Evolutionary conservation across 2,113 vertebrate species (phyloP), one percentile per base, ranked within the genome.

Genomic region (Pogona vitticeps): DNA sequence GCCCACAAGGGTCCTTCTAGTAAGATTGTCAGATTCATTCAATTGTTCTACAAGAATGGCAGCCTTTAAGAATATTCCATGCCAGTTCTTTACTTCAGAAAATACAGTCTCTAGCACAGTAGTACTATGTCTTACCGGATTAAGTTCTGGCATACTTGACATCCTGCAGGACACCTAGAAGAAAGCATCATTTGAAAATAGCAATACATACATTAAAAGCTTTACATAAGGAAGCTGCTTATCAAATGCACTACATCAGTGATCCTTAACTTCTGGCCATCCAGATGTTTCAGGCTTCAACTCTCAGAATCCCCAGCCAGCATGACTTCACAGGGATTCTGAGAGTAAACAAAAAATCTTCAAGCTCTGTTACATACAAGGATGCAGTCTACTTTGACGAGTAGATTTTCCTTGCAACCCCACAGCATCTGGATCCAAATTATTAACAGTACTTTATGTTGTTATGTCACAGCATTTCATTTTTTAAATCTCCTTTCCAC

Each of bases 141-240:
- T 94, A 99, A 94, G 94, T 97, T 99, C 90, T 98, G 98, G 93
- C 98, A 99, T 70, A 99, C 95, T 84, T 98, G 98, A 88, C 98
- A 99, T 89, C 97, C 97, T 92, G 97, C 95, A 88, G 93, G 90
- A 94, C 98, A 99, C 92, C 98, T 99, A 93, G 38, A 90, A 95
- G 84, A 95, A 94, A 82, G 86, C 1, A 9, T 84, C 58, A 40
- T 10, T 80, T 67, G 70, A 91, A 92, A 84, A 88, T 1, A 58
- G 12, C 1, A 1, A 26, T 56, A 0, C 40, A 56, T 87, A 82
- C 83, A 85, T 87, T 7, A 82, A 93, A 85, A 0, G n/a, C 0
- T 9, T 38, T 21, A 33, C 76, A n/a, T 7, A 73, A 92, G 7
- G 1, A 6, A 70, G 75, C 70, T 76, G 52, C 42, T 86, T 12